Evolutionary conservation across 2,888 invertebrate species (phyloP), one percentile per base, ranked within the genome.

Genomic region (Agriopis marginaria): DNA sequence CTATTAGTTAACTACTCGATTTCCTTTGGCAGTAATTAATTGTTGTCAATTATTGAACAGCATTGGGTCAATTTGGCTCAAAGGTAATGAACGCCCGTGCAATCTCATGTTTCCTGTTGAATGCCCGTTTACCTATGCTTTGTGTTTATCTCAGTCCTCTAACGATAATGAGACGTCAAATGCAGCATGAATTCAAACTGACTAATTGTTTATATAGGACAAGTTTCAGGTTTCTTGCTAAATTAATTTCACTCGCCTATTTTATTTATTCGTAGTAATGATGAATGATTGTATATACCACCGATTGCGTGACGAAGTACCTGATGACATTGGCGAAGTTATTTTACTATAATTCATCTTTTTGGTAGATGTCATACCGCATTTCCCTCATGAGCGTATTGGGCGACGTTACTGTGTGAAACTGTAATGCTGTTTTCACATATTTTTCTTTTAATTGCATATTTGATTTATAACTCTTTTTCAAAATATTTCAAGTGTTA

Each of bases 241-340:
- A 42, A 42, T 42, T 42, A 42, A 39, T 54, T 54, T 40, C 54
- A 40, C 11, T 51, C 51, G 6, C n/a, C 54, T 14, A n/a, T 54
- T 39, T 14, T 1, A 54, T 39, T 54, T 39, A 40, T 55, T 47
- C 17, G 39, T 39, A 32, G 47, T 32, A 47, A 50, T 50, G 9
- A 32, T 49, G 12, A 61, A 23, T 54, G 44, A 11, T 11, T 23
- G 23, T 17, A 10, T 42, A 32, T 54, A 39, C 5, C n/a, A 54
- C 10, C 44, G 7, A 23, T 56, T 42, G 54, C 14, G 55, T 59
- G 51, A 7, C 10, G 14, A 51, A 55, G 45, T 68, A 71, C 51
- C 69, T 70, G 71, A 70, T 74, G 74, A 66, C 72, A 70, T 73
- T 75, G 71, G 66, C 49, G 56, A 40, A 62, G 61, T 68, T 71